These are phyloP conservation scores for Tenebrio molitor DNA, from an alignment of 1,140 invertebrate species.

Conservation along the genomic window DNA sequence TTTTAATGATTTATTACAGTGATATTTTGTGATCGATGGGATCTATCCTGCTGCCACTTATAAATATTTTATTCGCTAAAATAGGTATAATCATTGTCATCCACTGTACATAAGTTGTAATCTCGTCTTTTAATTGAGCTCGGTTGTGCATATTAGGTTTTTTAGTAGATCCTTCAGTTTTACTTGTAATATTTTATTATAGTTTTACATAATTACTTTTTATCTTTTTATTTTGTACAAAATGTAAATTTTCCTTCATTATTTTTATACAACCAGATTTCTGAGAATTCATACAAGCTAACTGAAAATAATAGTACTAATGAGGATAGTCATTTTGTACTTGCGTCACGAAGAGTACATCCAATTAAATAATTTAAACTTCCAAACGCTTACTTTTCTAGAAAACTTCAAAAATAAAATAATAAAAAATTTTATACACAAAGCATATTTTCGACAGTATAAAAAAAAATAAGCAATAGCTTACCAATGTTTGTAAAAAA, in stretches of 20 bases:
- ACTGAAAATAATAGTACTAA: conserved; percentile 29
- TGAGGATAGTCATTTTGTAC: conserved; percentile 34
- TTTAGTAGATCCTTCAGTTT: conserved; percentile 10
- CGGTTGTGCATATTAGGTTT: conserved; percentile 32
- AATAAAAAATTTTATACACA: conserved; percentile 44
- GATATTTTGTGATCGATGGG: conserved; percentile 37
- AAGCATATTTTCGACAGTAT: conserved; percentile 34
- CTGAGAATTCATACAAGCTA: conserved; percentile 25
- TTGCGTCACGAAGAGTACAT: conserved; percentile 30
- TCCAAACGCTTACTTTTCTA: conserved; percentile 51
- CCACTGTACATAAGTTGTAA: conserved; percentile 45
- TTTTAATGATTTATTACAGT: conserved; percentile 31
- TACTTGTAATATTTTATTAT: conserved; percentile 34
- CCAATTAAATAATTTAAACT: conserved; percentile 40
- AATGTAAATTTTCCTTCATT: conserved; percentile 33
- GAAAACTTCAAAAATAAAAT: conserved; percentile 38
- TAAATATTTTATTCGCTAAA: conserved; percentile 30
- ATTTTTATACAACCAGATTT: conserved; percentile 20
- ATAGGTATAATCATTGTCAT: conserved; percentile 37
- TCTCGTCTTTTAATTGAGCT: conserved; percentile 27
- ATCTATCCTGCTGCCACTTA: conserved; percentile 32
- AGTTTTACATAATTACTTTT: conserved; percentile 24
- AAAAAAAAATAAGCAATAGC: conserved; percentile 35
- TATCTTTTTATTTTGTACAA: conserved; percentile 20
- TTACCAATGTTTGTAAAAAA: conserved; percentile 39